Conservation (phyloP, 2,888 invertebrate genomes). For the Ophioninae sp. region DNA sequence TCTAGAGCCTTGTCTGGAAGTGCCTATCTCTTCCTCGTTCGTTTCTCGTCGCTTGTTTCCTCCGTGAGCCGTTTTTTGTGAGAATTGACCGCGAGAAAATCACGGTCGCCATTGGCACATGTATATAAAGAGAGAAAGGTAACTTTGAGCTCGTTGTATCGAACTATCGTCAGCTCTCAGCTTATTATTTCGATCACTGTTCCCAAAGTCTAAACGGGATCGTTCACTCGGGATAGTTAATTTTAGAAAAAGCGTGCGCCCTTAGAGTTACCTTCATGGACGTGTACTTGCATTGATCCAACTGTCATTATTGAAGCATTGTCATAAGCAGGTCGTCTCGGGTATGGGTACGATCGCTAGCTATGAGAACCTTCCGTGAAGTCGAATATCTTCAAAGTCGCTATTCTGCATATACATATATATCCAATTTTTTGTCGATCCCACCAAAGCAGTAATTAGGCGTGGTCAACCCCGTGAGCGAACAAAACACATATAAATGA, state of each 20-base stretch:
- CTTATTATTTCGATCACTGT: not conserved
- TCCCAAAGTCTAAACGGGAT: not conserved
- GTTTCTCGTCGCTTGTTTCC: constrained; percentile 12
- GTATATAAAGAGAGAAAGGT: not conserved
- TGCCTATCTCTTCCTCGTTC: constrained; percentile 13
- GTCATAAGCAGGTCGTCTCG: not conserved
- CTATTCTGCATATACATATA: not conserved
- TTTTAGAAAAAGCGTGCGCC: not conserved
- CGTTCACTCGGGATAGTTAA: not conserved
- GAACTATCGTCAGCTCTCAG: not conserved
- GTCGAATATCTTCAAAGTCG: not conserved
- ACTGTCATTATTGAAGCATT: not conserved
- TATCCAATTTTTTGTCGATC: not conserved
- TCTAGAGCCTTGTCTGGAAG: not conserved
- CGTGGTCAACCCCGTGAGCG: constrained; percentile 26
- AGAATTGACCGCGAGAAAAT: constrained; percentile 8
- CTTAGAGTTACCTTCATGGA: not conserved
- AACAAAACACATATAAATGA: constrained; percentile 20
- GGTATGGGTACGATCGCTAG: not conserved
- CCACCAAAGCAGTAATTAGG: constrained; percentile 20
- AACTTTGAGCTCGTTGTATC: not conserved
- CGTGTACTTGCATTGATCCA: not conserved
- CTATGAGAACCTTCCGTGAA: not conserved
- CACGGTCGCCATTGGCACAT: constrained; percentile 17
- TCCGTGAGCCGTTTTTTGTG: not conserved